Evolutionary conservation across 2,113 vertebrate species (phyloP).

Genomic region (Aegypius monachus): DNA sequence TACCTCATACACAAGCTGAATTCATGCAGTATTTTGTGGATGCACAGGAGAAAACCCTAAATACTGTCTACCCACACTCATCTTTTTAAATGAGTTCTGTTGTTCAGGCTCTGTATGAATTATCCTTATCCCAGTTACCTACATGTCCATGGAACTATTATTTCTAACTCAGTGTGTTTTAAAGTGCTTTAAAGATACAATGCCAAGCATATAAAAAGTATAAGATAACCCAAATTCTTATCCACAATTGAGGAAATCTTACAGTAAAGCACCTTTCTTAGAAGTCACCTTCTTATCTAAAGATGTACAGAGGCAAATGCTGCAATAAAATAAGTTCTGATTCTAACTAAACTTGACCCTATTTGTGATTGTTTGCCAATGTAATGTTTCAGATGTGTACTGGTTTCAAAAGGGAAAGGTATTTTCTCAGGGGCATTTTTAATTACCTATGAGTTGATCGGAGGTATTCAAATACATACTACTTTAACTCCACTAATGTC

Average conservation of each 20-base stretch:
- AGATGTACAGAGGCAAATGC: background rate
- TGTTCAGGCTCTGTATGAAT: background rate
- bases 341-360: background rate
- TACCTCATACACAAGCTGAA: background rate
- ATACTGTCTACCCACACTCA: background rate
- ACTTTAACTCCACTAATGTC: background rate
- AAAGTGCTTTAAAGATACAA: background rate
- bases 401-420: background rate
- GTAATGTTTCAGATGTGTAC: background rate
- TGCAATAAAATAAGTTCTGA: background rate
- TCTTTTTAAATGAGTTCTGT: background rate
- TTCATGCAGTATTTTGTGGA: background rate
- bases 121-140: background rate
- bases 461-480: background rate
- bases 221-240: background rate
- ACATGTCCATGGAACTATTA: background rate
- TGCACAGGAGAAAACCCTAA: background rate
- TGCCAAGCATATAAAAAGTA: background rate
- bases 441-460: background rate
- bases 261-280: background rate
- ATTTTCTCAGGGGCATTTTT: background rate
- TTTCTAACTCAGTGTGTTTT: background rate
- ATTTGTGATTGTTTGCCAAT: background rate
- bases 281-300: background rate
- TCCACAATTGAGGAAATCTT: background rate